phyloP scores from a whole-genome alignment of 2,797 vertebrate genomes.

The Argentina silus region DNA sequence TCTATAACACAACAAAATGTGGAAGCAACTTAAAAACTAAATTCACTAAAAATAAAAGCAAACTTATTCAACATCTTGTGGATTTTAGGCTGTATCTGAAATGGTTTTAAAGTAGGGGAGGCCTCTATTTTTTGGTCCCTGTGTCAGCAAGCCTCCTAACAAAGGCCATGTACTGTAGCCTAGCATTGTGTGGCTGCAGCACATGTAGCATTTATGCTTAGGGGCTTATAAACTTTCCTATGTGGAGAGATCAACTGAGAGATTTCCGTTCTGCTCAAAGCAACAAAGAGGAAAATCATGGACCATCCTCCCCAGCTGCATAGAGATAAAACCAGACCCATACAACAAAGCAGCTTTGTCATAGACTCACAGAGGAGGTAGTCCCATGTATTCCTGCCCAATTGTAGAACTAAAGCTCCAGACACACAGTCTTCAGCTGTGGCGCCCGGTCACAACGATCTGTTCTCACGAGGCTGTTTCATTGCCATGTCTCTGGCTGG shows the following conservation, averaged over 20 bases:
- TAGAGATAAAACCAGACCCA: slow-evolving; percentile 48
- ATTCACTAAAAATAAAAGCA: too few relatives aligned
- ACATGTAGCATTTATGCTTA: slow-evolving; percentile 34
- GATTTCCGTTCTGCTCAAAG: slow-evolving; percentile 36
- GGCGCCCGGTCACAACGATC: slow-evolving; percentile 17
- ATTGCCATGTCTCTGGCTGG: slow-evolving; percentile 4
- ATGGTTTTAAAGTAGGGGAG: neutral
- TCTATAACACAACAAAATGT: too few relatives aligned
- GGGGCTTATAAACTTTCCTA: slow-evolving; percentile 51
- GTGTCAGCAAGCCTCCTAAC: slow-evolving; percentile 28
- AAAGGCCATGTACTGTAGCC: slow-evolving; percentile 23
- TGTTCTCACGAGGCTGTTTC: slow-evolving; percentile 12
- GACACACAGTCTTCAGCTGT: slow-evolving; percentile 15
- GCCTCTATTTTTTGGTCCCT: neutral
- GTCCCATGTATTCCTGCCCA: slow-evolving; percentile 2
- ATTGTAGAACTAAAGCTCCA: slow-evolving; percentile 4
- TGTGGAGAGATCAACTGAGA: slow-evolving; percentile 54
- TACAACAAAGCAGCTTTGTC: slow-evolving; percentile 64
- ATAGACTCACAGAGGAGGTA: slow-evolving; percentile 14
- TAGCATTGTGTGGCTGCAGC: slow-evolving; percentile 20
- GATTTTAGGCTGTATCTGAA: neutral
- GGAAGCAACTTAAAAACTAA: too few relatives aligned
- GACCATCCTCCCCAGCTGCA: slow-evolving; percentile 38
- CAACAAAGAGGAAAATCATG: slow-evolving; percentile 33
- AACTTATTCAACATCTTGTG: neutral